phyloP scores from a whole-genome alignment of 92 coral and sea anemone genomes.

The Galaxea fascicularis region DNA sequence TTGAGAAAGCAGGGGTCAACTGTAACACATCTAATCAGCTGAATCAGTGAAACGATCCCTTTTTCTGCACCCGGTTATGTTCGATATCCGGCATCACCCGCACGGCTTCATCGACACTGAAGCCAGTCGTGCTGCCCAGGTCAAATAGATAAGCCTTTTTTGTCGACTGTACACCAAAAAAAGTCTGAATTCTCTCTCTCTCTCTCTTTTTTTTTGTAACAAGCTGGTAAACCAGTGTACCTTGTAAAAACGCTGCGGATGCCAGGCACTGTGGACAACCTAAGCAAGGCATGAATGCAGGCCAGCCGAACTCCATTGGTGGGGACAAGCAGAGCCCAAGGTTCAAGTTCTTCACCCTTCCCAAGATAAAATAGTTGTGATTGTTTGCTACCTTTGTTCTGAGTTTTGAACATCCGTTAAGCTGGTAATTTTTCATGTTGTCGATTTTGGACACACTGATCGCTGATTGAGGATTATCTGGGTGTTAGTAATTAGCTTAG shows the following conservation, averaged over 20 bases:
- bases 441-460: neutral
- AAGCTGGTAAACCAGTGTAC: neutral
- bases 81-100: too few species aligned
- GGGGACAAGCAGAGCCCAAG: neutral
- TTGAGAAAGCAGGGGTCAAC: too few species aligned
- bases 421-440: neutral
- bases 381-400: neutral
- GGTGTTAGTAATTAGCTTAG: slow-evolving; percentile 19
- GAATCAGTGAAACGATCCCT: too few species aligned
- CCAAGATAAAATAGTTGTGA: slow-evolving; percentile 1
- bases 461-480: slow-evolving; percentile 11
- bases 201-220: too few species aligned
- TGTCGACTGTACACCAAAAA: neutral
- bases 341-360: neutral
- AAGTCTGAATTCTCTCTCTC: too few species aligned
- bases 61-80: too few species aligned
- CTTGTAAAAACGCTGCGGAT: slow-evolving; percentile 12
- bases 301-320: slow-evolving; percentile 30
- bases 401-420: neutral
- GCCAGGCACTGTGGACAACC: slow-evolving; percentile 31
- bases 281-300: slow-evolving; percentile 2
- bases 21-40: too few species aligned
- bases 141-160: neutral
- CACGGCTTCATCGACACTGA: neutral
- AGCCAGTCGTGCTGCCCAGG: neutral